Conservation (phyloP, 2,113 vertebrate species). For the Sphyrna mokarran region DNA sequence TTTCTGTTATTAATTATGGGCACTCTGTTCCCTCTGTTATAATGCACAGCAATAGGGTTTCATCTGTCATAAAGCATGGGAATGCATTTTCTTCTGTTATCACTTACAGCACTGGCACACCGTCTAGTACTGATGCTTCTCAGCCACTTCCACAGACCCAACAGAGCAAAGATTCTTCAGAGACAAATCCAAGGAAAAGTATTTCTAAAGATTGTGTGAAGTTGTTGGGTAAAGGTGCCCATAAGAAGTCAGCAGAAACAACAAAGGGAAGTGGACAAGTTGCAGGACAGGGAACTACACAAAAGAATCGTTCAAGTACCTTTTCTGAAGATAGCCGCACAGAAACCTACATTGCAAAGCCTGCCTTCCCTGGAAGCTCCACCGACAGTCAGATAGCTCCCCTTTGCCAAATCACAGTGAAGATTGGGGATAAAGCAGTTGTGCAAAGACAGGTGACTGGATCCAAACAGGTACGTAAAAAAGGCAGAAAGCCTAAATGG, state of each 20-base stretch:
- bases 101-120: neutral
- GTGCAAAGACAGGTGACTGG: slow-evolving; percentile 86
- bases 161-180: neutral
- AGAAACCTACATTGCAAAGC: slow-evolving; percentile 92
- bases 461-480: slow-evolving; percentile 83
- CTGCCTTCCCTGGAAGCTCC: slow-evolving; percentile 85
- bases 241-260: slow-evolving; percentile 47
- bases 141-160: neutral
- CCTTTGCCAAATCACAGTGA: slow-evolving; percentile 95
- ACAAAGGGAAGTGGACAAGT: slow-evolving; percentile 41
- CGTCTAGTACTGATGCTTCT: neutral
- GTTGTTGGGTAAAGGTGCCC: slow-evolving; percentile 40
- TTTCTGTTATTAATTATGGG: slow-evolving; percentile 66
- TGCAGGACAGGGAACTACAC: slow-evolving; percentile 50
- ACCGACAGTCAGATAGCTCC: slow-evolving; percentile 73
- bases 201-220: neutral
- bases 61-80: slow-evolving; percentile 61
- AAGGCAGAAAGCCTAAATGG: slow-evolving; percentile 62
- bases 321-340: slow-evolving; percentile 63
- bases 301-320: slow-evolving; percentile 49
- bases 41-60: slow-evolving; percentile 64
- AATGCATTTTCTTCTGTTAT: slow-evolving; percentile 46
- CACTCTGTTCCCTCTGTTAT: slow-evolving; percentile 63
- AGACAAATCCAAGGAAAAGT: neutral
- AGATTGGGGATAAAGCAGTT: slow-evolving; percentile 92